Evolutionary conservation across 64 coral and sea anemone genomes (phyloP), one percentile per base, ranked within the genome.

Genomic region (Montipora sp.): DNA sequence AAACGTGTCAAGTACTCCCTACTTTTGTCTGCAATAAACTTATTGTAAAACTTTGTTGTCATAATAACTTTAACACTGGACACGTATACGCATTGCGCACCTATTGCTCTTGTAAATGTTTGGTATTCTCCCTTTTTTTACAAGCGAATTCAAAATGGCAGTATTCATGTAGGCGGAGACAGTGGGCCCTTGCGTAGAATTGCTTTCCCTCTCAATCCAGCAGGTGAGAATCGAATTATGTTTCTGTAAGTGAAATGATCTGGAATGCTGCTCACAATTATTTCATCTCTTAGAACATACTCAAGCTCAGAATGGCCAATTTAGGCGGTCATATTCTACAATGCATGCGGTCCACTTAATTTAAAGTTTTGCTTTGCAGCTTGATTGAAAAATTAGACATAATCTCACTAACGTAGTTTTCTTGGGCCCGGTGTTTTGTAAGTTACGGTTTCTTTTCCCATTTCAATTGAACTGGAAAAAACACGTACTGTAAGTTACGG

Each of bases 71-170:
- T 36, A 36, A 36, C 27, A 36, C 27, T 36, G 27, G 27, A 36
- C 27, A 36, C 27, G 27, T 36, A 1, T 36, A 36, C 27, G 27
- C 27, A 36, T 36, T 36, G 27, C 27, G 36, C 36, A 36, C 36
- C 36, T 36, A 36, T 36, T 36, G 36, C 36, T 36, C 36, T 36
- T 36, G 36, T 36, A 36, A 36, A 36, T 36, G 36, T 0, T 80
- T 80, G 50, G 3, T 80, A 3, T 66, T 48, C 1, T 65, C 11
- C 13, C 68, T 69, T 71, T n/a, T 45, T 72, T 70, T 72, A 3
- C 1, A 47, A 85, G 82, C 44, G 82, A 23, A 21, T 85, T 47
- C 82, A 85, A 11, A 72, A 71, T 85, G 82, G 82, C 8, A 65
- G 82, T 50, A 50, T 85, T 85, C 65, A 85, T 50, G 65, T 85